A percentile compares a stretch with the other conserved stretches of the same genome.
Evolutionary conservation across 2,888 invertebrate species (phyloP).

Genomic region (Rhorus exstirpatorius): DNA sequence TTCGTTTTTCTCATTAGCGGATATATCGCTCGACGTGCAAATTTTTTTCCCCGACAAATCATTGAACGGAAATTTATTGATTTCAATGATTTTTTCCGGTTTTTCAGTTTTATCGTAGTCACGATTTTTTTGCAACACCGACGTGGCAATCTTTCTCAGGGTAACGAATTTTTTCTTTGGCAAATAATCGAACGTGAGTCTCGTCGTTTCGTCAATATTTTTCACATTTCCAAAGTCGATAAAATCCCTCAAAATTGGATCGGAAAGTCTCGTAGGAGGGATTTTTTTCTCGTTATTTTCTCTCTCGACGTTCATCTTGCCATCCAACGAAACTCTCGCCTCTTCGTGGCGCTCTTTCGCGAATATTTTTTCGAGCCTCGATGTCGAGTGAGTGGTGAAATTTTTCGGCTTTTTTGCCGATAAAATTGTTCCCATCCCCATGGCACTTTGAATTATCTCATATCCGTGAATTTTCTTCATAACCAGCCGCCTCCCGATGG

Average conservation of each 20-base stretch:
- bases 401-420: background rate
- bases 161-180: background rate
- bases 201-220: background rate
- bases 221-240: background rate
- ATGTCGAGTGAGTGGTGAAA: too few species aligned
- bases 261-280: background rate
- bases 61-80: too few species aligned
- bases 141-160: background rate
- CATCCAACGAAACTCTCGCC: too few species aligned
- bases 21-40: too few species aligned
- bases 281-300: background rate
- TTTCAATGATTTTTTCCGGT: too few species aligned
- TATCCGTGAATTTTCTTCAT: background rate
- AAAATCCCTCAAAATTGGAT: background rate
- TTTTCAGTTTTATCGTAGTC: background rate
- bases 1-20: too few species aligned
- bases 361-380: too few species aligned
- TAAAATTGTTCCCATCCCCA: background rate
- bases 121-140: background rate
- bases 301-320: too few species aligned
- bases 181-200: background rate
- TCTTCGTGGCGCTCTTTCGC: too few species aligned
- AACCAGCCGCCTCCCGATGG: conserved; percentile 1
- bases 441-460: background rate
- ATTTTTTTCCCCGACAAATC: too few species aligned